phyloP scores from a whole-genome alignment of 1,140 invertebrate species.

The Cryptotermes secundus region DNA sequence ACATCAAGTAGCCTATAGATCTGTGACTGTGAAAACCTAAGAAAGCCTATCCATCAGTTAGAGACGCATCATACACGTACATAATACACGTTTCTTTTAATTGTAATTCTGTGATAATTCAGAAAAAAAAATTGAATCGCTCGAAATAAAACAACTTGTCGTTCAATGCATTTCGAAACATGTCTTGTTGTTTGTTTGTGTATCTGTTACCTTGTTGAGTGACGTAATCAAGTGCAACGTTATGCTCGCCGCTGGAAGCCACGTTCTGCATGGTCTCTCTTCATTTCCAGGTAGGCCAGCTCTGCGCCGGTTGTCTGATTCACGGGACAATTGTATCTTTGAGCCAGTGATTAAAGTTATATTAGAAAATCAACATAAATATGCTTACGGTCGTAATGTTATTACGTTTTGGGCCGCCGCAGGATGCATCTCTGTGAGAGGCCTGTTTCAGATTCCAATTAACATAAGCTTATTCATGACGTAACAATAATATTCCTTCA shows the following conservation, averaged over 20 bases:
- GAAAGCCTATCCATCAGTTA: not conserved
- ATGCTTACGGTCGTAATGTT: no score
- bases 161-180: conserved; percentile 17
- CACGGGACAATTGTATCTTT: no score
- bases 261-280: not conserved
- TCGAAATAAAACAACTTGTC: conserved; percentile 17
- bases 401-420: no score
- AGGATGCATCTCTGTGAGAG: no score
- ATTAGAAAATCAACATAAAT: no score
- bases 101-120: conserved; percentile 20
- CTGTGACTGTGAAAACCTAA: not conserved
- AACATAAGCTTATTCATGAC: no score
- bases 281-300: not conserved
- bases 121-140: not conserved
- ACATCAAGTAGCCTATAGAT: not conserved
- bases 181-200: not conserved
- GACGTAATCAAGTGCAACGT: not conserved
- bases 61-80: not conserved
- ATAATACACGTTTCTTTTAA: conserved; percentile 14
- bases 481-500: no score
- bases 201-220: not conserved
- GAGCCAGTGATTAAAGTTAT: no score
- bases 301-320: no score
- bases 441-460: no score
- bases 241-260: not conserved